A percentile compares a stretch with the other conserved stretches of the same genome.
Conservation (phyloP, 2,113 vertebrate species). For the Chaetops frenatus region DNA sequence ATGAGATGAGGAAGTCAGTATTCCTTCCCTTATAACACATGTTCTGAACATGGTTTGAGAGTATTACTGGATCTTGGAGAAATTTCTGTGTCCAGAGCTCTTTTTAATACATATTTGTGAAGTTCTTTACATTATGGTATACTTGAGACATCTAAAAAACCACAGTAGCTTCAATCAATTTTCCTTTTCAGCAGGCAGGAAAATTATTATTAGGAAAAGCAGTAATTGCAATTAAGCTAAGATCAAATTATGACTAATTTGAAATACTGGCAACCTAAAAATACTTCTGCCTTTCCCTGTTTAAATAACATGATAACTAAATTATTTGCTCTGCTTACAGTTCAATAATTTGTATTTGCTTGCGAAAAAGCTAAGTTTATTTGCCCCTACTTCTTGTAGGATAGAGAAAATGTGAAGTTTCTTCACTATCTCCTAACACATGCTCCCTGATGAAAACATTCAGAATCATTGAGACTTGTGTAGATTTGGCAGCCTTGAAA, state of each 20-base stretch:
- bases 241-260: neutral
- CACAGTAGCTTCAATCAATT: neutral
- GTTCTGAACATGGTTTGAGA: neutral
- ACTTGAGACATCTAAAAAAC: neutral
- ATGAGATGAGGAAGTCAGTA: neutral
- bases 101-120: neutral
- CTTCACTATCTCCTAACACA: neutral
- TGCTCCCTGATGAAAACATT: neutral
- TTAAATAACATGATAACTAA: neutral
- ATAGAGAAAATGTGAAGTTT: neutral
- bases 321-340: neutral
- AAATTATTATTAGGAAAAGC: neutral
- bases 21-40: neutral
- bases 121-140: neutral
- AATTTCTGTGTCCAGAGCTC: neutral
- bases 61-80: neutral
- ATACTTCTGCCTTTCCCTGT: neutral
- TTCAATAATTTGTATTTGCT: neutral
- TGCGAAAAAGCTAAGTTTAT: neutral
- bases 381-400: neutral
- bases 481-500: neutral
- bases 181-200: neutral
- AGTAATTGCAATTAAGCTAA: neutral
- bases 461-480: neutral
- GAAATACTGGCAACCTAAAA: neutral